Evolutionary conservation across 2,113 vertebrate genomes (phyloP), one percentile per base, ranked within the genome.

Genomic region (Cynopterus brachyotis): DNA sequence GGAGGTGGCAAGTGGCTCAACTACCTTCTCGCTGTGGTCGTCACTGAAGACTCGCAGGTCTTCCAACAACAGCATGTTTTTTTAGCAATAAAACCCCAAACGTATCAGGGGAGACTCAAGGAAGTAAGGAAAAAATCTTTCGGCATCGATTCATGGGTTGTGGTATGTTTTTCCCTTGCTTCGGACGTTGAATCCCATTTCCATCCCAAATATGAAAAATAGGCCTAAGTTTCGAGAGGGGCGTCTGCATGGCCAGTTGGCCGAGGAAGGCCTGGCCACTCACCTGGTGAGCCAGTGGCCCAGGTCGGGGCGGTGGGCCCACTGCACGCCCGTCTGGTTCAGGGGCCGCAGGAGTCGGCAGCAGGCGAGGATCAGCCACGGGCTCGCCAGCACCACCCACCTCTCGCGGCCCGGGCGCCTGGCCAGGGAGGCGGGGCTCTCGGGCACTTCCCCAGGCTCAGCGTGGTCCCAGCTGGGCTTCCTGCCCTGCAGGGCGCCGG

Each of bases 211-310:
- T 35, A 50, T 6, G 9, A 15, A 76, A 64, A 75, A 17, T 1
- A 75, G 37, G 22, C 2, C 24, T 69, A 75, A 37, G 37, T 15
- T 5, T 13, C 62, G 45, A 28, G 82, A 69, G 73, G 80, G 17
- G 45, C 32, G 17, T 53, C 6, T 5, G 0, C 30, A 20, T 9
- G 69, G 76, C 24, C 45, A 57, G 15, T n/a, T 50, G 13, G 42
- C n/a, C 4, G 0, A 2, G 57, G 32, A 47, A 9, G 20, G 17
- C 19, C 47, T 12, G 37, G 62, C 7, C 67, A 95, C 97, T 40
- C 55, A 99, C 99, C 99, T 99, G 98, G 99, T 99, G 17, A 99
- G 98, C 99, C 99, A 99, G 59, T 99, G 99, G 13, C 99, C 99
- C n/a, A 99, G 96, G 90, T 99, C 99, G 6, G 99, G 99, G 19